Percentiles rank a stretch among this genome's conserved stretches.
These are phyloP conservation scores for Enteromius viviparus DNA, from an alignment of 2,797 vertebrate species.

Conservation along the genomic window DNA sequence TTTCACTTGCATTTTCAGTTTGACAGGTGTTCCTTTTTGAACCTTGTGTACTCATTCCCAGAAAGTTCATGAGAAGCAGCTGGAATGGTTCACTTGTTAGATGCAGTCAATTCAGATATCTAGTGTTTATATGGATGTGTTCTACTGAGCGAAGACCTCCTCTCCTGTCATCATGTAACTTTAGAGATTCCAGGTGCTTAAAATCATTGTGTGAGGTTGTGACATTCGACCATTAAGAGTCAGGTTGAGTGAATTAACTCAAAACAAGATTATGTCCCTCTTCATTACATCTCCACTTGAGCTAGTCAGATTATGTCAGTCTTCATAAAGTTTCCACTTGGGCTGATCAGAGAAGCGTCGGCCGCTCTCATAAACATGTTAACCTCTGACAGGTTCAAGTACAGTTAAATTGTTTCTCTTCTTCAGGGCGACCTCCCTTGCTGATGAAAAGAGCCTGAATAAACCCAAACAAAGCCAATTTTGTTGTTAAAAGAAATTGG, in stretches of 20 bases:
- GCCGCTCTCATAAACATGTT: conserved; percentile 24
- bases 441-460: conserved; percentile 31
- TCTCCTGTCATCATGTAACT: not conserved
- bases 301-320: conserved; percentile 34
- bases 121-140: not conserved
- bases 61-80: conserved; percentile 33
- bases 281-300: conserved; percentile 40
- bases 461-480: conserved; percentile 21
- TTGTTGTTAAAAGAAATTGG: conserved; percentile 18
- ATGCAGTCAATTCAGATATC: conserved; percentile 27
- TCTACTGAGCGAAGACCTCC: not conserved
- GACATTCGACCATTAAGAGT: conserved; percentile 2
- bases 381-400: conserved; percentile 42
- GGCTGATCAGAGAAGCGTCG: conserved; percentile 24
- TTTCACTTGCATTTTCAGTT: not conserved
- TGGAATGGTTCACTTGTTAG: conserved; percentile 23
- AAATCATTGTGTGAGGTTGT: not conserved
- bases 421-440: conserved; percentile 8
- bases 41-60: not conserved
- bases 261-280: conserved; percentile 41
- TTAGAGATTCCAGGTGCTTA: conserved; percentile 19
- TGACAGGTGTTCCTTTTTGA: not conserved
- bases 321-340: conserved; percentile 43
- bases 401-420: conserved; percentile 25
- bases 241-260: conserved; percentile 19